Conservation (phyloP, 2,113 vertebrate genomes). For the Butastur rufipennis region DNA sequence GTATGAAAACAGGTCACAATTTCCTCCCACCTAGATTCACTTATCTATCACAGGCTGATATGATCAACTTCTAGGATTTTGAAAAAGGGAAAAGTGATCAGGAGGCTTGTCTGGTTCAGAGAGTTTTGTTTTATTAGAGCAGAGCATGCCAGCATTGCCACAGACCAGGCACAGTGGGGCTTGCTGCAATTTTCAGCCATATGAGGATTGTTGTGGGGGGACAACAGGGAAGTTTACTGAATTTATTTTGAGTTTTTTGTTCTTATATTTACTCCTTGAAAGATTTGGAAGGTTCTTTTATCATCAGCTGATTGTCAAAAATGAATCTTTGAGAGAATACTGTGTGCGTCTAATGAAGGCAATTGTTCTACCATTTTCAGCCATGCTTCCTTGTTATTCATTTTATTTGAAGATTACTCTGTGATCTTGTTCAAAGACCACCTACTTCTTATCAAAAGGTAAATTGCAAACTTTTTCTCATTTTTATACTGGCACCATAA, state of each 20-base stretch:
- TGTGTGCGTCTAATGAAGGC: conserved; percentile 13
- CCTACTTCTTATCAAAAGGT: neutral
- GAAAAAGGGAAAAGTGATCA: neutral
- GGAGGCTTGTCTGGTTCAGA: neutral
- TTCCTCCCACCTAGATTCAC: neutral
- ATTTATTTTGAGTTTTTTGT: neutral
- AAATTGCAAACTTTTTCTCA: neutral
- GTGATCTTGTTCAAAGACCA: conserved; percentile 45
- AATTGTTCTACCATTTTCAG: conserved; percentile 9
- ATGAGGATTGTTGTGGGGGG: neutral
- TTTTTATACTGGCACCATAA: neutral
- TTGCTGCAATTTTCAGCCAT: neutral
- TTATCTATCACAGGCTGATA: neutral
- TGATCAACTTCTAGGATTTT: neutral
- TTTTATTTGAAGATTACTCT: conserved; percentile 50
- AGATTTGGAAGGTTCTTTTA: neutral
- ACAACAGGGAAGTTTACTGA: neutral
- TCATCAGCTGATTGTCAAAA: conserved; percentile 10
- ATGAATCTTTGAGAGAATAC: neutral
- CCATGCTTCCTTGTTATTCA: neutral
- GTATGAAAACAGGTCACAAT: neutral
- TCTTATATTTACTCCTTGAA: neutral
- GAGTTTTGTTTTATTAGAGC: neutral
- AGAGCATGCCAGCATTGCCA: neutral
- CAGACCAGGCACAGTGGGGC: neutral